A percentile compares a stretch with the other conserved stretches of the same genome.
Evolutionary conservation across 2,797 vertebrate species (phyloP).

Genomic region (Ctenosaura bakeri): DNA sequence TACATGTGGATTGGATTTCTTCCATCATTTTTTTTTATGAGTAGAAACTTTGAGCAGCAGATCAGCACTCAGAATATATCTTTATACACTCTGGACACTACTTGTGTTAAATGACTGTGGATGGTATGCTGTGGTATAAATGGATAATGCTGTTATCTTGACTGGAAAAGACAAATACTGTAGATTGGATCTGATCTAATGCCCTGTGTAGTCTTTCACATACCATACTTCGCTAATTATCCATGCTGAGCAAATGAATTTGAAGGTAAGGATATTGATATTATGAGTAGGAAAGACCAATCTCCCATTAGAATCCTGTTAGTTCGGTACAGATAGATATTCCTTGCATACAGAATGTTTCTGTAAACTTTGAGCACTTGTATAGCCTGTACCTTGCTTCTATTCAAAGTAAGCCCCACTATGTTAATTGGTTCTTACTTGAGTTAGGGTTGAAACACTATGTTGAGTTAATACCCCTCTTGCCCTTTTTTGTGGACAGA

Average conservation of each 20-base stretch:
- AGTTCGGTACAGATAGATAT: background rate
- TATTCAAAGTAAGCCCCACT: background rate
- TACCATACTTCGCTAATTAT: background rate
- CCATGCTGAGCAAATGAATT: background rate
- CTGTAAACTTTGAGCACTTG: background rate
- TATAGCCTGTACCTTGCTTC: background rate
- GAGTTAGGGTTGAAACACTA: background rate
- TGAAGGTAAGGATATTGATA: background rate
- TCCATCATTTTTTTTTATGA: background rate
- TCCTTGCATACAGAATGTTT: background rate
- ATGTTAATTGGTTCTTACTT: background rate
- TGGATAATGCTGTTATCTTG: background rate
- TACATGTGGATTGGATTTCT: background rate
- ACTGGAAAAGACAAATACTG: background rate
- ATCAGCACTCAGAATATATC: background rate
- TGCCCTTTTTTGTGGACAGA: background rate
- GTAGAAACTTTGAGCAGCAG: background rate
- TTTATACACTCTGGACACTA: background rate
- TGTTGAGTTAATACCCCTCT: too few relatives aligned
- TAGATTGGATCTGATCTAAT: background rate
- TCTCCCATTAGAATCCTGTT: background rate
- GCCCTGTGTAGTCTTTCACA: background rate
- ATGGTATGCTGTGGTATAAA: background rate
- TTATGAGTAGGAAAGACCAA: background rate
- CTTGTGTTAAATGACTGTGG: slow-evolving; percentile 6